Base-by-base conservation (phyloP, 1,140 invertebrate genomes). In the Lucilia cuprina region DNA sequence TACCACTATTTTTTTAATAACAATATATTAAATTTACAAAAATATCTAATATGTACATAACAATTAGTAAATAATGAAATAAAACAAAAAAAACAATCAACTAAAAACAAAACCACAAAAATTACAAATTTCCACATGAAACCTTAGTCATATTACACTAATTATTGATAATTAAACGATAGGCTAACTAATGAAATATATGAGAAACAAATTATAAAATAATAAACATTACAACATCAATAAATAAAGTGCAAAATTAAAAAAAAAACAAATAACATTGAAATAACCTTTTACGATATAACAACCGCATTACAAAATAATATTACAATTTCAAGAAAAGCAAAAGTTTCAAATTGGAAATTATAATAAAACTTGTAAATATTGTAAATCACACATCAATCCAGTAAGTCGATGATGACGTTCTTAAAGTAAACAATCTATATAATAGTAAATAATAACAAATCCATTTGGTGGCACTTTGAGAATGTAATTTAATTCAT, bases 231-330 rank as follows among this genome's bases (percentile, higher is more conserved):
- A 41, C 41, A 41, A 41, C 5, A 41, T 41, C 65, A 21, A 21
- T 70, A 70, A 21, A 70, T 25, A 70, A 70, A 10, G 8, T 77
- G n/a, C n/a, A 77, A 78, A 78, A 0, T 41, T 7, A 3, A 41
- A 41, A 41, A 41, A 41, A 41, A 30, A 41, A 41, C 35, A 78
- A 75, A 78, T 78, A 78, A 78, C 75, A 41, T 78, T 78, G 13
- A 78, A 78, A 78, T 47, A 78, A 78, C 75, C 75, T 78, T 78
- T 21, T 21, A 70, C 65, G 41, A 60, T 17, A 60, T n/a, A 30
- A 30, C 25, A 30, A 60, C 41, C 41, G 10, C 41, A 41, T 41
- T 41, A 41, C 41, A 41, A 41, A 41, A 41, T 30, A 30, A 30
- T 41, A 41, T 41, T 19, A 70, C 65, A 78, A 78, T 47, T 13